A percentile compares a stretch with the other conserved stretches of the same genome.
Conservation (phyloP, 1,140 invertebrate species). For the Hyphantria cunea region DNA sequence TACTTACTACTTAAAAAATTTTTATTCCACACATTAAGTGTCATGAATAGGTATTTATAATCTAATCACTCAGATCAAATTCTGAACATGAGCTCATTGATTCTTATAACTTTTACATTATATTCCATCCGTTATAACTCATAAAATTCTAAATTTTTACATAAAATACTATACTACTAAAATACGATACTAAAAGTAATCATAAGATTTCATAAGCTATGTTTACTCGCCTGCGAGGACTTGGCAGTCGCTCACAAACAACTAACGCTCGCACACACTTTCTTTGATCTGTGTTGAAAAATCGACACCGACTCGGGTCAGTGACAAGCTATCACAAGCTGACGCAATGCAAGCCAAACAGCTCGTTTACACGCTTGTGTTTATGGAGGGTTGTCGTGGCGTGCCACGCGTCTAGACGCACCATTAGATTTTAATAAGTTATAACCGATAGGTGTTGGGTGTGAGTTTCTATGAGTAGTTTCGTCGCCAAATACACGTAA, state of each 20-base stretch:
- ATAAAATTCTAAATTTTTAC: conserved; percentile 11
- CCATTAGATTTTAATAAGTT: not conserved
- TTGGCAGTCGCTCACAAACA: no score
- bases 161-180: conserved; percentile 2
- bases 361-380: no score
- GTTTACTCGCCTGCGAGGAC: no score
- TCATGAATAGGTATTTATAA: not conserved
- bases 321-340: no score
- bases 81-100: conserved; percentile 3
- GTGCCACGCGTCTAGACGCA: no score
- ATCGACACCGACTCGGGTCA: no score
- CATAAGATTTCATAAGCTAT: conserved; percentile 1
- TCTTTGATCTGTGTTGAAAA: no score
- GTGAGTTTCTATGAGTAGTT: not conserved
- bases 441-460: not conserved
- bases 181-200: not conserved
- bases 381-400: no score
- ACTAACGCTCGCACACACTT: no score
- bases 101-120: conserved; percentile 1
- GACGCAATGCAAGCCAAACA: no score
- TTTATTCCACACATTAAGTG: not conserved
- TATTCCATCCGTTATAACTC: not conserved
- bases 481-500: not conserved
- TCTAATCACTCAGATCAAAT: no score
- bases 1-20: not conserved